phyloP scores from a whole-genome alignment of 2,888 invertebrate species.

The Rhingia campestris region DNA sequence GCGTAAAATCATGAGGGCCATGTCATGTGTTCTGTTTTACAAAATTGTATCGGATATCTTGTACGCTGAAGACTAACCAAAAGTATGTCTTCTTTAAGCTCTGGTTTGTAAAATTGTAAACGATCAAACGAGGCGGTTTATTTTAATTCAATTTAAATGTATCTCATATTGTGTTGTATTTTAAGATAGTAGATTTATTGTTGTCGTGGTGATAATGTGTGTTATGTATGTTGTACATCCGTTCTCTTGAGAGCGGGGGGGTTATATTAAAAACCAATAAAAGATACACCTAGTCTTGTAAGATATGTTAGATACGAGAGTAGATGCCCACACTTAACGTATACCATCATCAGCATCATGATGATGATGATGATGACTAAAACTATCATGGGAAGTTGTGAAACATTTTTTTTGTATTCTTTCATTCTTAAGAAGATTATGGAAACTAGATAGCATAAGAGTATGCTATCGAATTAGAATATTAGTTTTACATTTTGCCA shows the following conservation, averaged over 20 bases:
- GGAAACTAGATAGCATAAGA: constrained; percentile 24
- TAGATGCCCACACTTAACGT: constrained; percentile 26
- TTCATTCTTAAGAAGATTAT: constrained; percentile 36
- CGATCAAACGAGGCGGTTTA: constrained; percentile 29
- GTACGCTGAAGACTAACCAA: constrained; percentile 1
- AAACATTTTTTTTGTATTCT: constrained; percentile 17
- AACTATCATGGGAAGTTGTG: constrained; percentile 19
- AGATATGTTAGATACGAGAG: neutral
- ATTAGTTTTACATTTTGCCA: neutral
- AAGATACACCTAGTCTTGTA: constrained; percentile 48
- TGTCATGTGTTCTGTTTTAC: constrained; percentile 8
- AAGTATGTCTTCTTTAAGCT: neutral
- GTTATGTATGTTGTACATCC: neutral
- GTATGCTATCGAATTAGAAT: constrained; percentile 7
- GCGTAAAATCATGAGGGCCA: constrained; percentile 49
- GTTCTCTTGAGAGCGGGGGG: no score
- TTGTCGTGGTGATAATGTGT: constrained; percentile 25
- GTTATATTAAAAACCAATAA: constrained; percentile 49
- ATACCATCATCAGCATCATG: neutral
- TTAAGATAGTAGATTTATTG: constrained; percentile 39
- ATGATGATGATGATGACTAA: constrained; percentile 8
- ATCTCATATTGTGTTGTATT: constrained; percentile 1
- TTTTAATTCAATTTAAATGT: constrained; percentile 36
- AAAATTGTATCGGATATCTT: constrained; percentile 31
- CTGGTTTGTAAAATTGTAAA: neutral